phyloP scores from a whole-genome alignment of 53 echinoderm and acorn worm species.

The Mesocentrotus franciscanus region DNA sequence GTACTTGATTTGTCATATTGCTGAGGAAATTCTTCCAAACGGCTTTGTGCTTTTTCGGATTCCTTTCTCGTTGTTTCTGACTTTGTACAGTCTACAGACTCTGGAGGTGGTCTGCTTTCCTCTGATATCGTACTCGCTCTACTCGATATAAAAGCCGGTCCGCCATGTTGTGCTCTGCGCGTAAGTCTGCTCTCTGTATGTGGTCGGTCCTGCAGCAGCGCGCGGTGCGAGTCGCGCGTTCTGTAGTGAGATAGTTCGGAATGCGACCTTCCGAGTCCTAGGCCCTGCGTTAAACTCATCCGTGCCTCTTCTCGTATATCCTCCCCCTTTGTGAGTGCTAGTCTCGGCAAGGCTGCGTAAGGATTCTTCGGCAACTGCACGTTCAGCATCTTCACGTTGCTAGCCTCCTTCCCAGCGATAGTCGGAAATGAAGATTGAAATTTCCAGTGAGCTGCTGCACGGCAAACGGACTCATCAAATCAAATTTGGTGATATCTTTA shows the following conservation, averaged over 20 bases:
- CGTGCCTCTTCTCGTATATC: neutral
- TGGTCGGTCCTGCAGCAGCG: conserved; percentile 21
- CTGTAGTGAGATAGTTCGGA: conserved; percentile 58
- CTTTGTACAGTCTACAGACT: neutral
- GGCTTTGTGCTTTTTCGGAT: neutral
- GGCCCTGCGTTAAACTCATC: neutral
- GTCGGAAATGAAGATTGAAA: conserved; percentile 43
- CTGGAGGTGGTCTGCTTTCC: conserved; percentile 30
- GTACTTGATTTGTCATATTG: neutral
- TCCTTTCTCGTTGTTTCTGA: neutral
- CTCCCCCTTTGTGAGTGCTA: conserved; percentile 48
- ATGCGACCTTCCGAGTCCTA: conserved; percentile 19
- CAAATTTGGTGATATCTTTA: conserved; percentile 57
- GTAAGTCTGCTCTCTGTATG: conserved; percentile 53
- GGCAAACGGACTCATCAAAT: conserved; percentile 57
- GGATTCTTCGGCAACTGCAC: conserved; percentile 45
- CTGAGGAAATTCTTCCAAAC: neutral
- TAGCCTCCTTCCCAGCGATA: neutral
- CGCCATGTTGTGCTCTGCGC: conserved; percentile 48
- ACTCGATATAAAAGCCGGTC: neutral
- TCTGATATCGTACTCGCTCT: conserved; percentile 44
- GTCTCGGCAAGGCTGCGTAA: conserved; percentile 42
- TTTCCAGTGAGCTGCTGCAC: conserved; percentile 51
- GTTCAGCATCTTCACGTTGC: conserved; percentile 39
- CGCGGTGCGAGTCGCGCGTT: conserved; percentile 36